Conservation (phyloP, 92 coral and sea anemone genomes). For the Paramuricea clavata region DNA sequence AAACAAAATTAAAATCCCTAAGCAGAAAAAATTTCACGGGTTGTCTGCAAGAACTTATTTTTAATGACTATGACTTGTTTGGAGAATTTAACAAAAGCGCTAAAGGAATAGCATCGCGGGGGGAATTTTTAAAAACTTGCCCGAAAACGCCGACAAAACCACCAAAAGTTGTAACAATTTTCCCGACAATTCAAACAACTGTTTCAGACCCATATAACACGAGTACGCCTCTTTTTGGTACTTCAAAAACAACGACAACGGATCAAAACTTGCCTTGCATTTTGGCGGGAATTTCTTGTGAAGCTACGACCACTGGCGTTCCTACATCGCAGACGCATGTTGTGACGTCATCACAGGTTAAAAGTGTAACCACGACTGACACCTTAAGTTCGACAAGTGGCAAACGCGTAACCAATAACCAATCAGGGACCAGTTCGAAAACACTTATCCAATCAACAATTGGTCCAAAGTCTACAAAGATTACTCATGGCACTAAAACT, state of each 20-base stretch:
- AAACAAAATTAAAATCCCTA: background rate
- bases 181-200: no score
- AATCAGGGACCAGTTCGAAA: background rate
- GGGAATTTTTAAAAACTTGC: background rate
- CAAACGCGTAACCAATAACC: background rate
- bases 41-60: slow-evolving; percentile 30
- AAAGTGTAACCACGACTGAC: background rate
- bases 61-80: slow-evolving; percentile 45
- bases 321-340: background rate
- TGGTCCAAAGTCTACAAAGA: background rate
- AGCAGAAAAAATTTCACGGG: slow-evolving; percentile 31
- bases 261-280: background rate
- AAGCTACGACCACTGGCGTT: background rate
- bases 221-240: background rate
- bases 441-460: background rate
- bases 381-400: background rate
- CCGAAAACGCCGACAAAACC: slow-evolving; percentile 11
- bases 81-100: background rate
- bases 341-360: background rate
- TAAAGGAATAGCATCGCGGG: slow-evolving; percentile 10
- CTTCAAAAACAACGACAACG: background rate
- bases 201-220: background rate
- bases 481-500: background rate
- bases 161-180: background rate
- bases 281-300: background rate